Evolutionary conservation across 2,888 invertebrate genomes (phyloP), one percentile per base, ranked within the genome.

Genomic region (Mamestra brassicae): DNA sequence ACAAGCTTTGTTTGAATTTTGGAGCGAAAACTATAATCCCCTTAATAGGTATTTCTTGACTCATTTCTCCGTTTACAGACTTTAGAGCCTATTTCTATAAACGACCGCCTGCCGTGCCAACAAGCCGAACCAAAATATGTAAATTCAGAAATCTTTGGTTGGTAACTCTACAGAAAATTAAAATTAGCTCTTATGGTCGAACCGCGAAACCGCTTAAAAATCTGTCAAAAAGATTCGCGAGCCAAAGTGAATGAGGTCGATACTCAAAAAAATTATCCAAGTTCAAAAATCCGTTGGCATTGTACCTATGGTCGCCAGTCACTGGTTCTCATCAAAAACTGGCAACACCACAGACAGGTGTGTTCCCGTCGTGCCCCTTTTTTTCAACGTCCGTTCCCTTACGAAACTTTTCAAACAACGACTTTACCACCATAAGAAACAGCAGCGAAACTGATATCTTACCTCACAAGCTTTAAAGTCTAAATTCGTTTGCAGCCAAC

Each of bases 281-380:
- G 93, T 92, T 93, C 86, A 91, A 94, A 81, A 93, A 81, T 81
- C 67, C 69, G 91, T 89, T 90, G 87, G 85, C 90, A 93, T 95
- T 94, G 93, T 95, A 87, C 86, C 79, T 74, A 63, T 74, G 81
- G 89, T 92, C 92, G 89, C 93, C 94, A 95, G 96, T 96, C 95
- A 95, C 93, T 92, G 92, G 95, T 91, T 93, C 94, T 93, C 95
- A 94, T 95, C 94, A 95, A 94, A 95, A 95, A 96, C 96, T 96
- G 93, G 96, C 95, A 96, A 95, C 95, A 94, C 94, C 91, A 93
- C 93, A 95, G 96, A 96, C 96, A 96, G 96, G 96, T 96, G 96
- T 94, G 96, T 96, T 95, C 95, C 95, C 94, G 94, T 92, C 95
- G 95, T 95, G 95, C 95, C 96, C 95, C 95, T 95, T 96, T 96